These are phyloP conservation scores for Etheostoma cragini DNA, from an alignment of 2,113 vertebrate genomes.

Conservation along the genomic window DNA sequence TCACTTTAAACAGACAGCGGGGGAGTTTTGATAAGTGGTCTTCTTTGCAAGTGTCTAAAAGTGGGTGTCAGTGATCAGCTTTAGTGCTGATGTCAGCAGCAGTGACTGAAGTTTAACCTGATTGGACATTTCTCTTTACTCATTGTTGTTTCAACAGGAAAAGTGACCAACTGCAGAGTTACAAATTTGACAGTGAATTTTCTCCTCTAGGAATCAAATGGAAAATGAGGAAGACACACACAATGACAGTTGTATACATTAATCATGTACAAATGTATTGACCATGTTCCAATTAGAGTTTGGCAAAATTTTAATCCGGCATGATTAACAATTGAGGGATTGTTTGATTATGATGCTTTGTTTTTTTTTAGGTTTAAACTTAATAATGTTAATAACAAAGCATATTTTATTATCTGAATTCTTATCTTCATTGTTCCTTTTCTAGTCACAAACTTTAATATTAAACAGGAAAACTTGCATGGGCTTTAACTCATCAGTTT, in stretches of 20 bases:
- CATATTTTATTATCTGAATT: background rate
- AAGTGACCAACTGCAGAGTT: constrained; percentile 13
- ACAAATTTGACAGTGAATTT: constrained; percentile 22
- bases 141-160: constrained; percentile 31
- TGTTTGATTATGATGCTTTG: background rate
- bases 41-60: background rate
- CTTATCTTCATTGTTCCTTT: background rate
- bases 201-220: constrained; percentile 22
- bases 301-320: background rate
- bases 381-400: background rate
- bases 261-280: too few species aligned
- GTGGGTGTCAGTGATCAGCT: constrained; percentile 3
- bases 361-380: background rate
- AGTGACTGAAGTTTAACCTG: constrained; percentile 1
- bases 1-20: constrained; percentile 22
- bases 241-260: too few species aligned
- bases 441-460: background rate
- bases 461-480: background rate
- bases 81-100: constrained; percentile 33
- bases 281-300: background rate
- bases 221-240: constrained; percentile 13
- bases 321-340: too few species aligned
- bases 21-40: background rate
- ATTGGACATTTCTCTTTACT: constrained; percentile 25
- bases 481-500: background rate